A percentile compares a stretch with the other conserved stretches of the same genome.
phyloP scores from a whole-genome alignment of 2,888 invertebrate genomes.

The Neoitamus cyanurus region DNA sequence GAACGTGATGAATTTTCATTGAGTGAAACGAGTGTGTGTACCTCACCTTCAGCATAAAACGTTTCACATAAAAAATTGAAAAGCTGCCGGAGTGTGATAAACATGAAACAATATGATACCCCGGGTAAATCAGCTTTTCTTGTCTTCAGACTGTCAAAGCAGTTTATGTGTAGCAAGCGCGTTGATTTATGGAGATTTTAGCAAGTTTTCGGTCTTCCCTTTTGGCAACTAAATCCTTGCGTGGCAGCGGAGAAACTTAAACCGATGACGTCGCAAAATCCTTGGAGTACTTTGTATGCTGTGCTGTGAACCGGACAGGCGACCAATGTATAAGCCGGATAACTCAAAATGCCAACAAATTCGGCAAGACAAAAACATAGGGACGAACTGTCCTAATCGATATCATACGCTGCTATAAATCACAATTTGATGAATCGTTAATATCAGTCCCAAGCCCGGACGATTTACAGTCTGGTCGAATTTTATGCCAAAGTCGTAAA shows the following conservation, averaged over 20 bases:
- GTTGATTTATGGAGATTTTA: slow-evolving; percentile 11
- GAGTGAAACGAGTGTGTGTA: slow-evolving; percentile 2
- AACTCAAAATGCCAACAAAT: slow-evolving; percentile 5
- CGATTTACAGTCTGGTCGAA: slow-evolving; percentile 6
- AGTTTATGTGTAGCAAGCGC: slow-evolving; percentile 27
- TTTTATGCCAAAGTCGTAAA: slow-evolving; percentile 13
- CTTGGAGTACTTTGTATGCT: background rate
- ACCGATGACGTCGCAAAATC: background rate
- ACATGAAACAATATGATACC: slow-evolving; percentile 33
- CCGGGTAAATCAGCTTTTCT: slow-evolving; percentile 2
- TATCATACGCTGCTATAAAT: slow-evolving; percentile 12
- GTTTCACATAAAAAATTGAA: slow-evolving; percentile 40
- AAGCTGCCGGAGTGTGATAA: slow-evolving; percentile 27
- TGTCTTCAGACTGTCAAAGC: slow-evolving; percentile 37
- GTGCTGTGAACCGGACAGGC: background rate
- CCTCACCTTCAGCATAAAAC: slow-evolving; percentile 17
- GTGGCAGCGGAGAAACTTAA: background rate
- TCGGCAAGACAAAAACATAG: background rate
- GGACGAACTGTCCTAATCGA: background rate
- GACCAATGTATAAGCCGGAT: background rate
- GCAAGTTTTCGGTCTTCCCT: background rate
- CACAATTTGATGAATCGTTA: slow-evolving; percentile 15
- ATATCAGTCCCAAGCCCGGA: background rate
- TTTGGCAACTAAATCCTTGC: background rate
- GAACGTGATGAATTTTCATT: slow-evolving; percentile 40